Evolutionary conservation across 2,113 vertebrate genomes (phyloP).

Genomic region (Stomatorhinus ivindoensis): DNA sequence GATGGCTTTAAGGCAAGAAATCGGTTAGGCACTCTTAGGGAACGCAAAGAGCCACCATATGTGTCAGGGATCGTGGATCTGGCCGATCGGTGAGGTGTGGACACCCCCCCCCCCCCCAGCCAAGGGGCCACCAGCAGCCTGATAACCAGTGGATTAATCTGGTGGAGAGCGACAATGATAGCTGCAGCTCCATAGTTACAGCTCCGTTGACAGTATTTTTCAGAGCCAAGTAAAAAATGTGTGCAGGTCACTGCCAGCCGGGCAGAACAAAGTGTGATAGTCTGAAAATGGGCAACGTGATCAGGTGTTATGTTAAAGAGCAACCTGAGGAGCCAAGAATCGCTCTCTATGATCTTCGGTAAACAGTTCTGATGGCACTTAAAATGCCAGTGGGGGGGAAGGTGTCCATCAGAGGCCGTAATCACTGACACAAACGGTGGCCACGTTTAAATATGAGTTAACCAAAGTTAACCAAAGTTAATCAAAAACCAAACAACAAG

Average conservation of each 20-base stretch:
- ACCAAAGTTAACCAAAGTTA: conserved; percentile 3
- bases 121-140: not conserved
- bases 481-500: not conserved
- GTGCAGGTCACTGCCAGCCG: not conserved
- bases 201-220: not conserved
- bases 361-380: not conserved
- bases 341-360: not conserved
- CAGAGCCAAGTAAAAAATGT: not conserved
- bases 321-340: not conserved
- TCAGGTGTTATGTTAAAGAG: not conserved
- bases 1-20: conserved; percentile 24
- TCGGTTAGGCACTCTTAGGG: not conserved
- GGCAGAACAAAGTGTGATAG: not conserved
- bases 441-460: not conserved
- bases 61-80: conserved; percentile 5
- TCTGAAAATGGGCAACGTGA: not conserved
- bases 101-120: not conserved
- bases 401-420: not conserved
- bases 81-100: not conserved
- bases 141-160: not conserved
- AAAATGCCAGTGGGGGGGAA: not conserved
- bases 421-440: conserved; percentile 18
- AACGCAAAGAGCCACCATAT: conserved; percentile 14
- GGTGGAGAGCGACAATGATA: not conserved
- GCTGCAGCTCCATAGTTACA: not conserved